These are phyloP conservation scores for Cromileptes altivelis DNA, from an alignment of 2,113 vertebrate species.

Conservation along the genomic window DNA sequence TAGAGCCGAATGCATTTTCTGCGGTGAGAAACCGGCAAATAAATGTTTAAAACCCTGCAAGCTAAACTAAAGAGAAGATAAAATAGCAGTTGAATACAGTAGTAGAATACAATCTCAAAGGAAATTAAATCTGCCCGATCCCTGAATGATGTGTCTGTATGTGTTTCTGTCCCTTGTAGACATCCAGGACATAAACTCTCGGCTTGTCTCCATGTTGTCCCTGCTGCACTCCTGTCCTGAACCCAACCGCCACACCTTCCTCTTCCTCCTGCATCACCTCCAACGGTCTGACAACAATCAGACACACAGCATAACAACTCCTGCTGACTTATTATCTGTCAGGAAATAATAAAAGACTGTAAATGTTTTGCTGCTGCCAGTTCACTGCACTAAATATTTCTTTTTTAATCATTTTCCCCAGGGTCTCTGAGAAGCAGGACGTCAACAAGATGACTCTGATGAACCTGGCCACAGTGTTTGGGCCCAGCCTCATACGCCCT, in stretches of 20 bases:
- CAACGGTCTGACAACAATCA: conserved; percentile 67
- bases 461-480: conserved; percentile 86
- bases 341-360: background rate
- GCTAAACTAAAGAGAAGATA: too few species aligned
- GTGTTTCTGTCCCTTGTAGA: conserved; percentile 52
- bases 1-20: too few species aligned
- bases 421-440: conserved; percentile 76
- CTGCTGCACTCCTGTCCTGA: conserved; percentile 77
- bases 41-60: too few species aligned
- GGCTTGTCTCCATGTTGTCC: conserved; percentile 70
- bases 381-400: too few species aligned
- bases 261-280: conserved; percentile 84
- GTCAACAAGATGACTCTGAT: conserved; percentile 83
- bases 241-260: conserved; percentile 81
- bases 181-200: conserved; percentile 69
- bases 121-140: too few species aligned
- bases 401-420: conserved; percentile 23
- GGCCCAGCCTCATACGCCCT: conserved; percentile 83
- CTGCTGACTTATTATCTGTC: background rate
- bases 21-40: too few species aligned
- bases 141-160: background rate
- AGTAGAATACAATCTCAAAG: too few species aligned
- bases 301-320: background rate
- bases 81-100: too few species aligned
- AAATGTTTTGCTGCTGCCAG: too few species aligned